phyloP scores from a whole-genome alignment of 2,888 invertebrate species.

The Melangyna quadrimaculata region DNA sequence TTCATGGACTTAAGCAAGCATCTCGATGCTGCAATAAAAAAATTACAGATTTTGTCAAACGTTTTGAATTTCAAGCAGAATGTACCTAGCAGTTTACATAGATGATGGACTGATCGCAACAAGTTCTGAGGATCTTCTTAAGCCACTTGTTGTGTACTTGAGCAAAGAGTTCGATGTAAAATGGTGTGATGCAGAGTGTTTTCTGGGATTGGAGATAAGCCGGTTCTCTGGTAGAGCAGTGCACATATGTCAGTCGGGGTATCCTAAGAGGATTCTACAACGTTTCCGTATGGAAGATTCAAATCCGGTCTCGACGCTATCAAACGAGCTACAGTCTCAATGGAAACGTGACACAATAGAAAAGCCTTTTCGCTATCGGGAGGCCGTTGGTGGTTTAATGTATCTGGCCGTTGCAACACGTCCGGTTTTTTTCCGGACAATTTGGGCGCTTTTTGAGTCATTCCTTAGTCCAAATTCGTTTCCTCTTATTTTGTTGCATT shows the following conservation, averaged over 20 bases:
- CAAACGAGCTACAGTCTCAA: too few relatives aligned
- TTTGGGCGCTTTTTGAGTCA: too few relatives aligned
- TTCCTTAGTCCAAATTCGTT: too few relatives aligned
- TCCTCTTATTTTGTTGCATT: too few relatives aligned
- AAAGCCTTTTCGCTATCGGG: too few relatives aligned
- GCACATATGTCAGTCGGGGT: neutral
- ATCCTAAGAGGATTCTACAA: neutral
- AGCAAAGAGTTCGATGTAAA: too few relatives aligned
- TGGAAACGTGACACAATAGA: too few relatives aligned
- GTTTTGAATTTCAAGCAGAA: neutral
- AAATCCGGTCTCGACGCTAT: too few relatives aligned
- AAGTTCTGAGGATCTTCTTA: neutral
- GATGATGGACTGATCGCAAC: neutral
- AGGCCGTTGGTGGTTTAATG: too few relatives aligned
- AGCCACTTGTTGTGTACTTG: neutral
- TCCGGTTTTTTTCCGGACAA: conserved; percentile 30
- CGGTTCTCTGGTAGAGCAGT: neutral
- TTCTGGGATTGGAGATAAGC: neutral
- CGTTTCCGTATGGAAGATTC: neutral
- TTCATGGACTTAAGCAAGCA: conserved; percentile 74
- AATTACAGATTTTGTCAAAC: conserved; percentile 51
- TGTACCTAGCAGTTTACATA: neutral
- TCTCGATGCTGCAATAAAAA: conserved; percentile 72
- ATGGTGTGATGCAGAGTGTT: too few relatives aligned
- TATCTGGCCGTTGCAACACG: too few relatives aligned